Percentiles rank a stretch among this genome's conserved stretches.
phyloP scores from a whole-genome alignment of 1,140 invertebrate species.

The Trichoplusia ni region DNA sequence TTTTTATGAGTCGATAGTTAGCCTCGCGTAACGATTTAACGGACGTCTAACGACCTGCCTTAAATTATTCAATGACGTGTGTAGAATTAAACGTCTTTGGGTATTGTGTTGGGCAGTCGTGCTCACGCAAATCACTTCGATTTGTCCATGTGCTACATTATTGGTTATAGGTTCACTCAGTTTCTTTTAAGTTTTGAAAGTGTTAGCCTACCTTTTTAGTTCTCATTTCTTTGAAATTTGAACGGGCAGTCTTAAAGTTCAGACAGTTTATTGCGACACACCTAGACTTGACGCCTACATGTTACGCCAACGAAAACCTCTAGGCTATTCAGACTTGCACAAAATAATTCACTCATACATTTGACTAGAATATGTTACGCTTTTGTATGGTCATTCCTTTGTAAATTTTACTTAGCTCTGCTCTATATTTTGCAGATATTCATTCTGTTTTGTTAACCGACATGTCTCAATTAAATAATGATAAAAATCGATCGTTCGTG shows the following conservation, averaged over 20 bases:
- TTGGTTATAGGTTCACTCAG: too few relatives aligned
- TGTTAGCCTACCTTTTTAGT: neutral
- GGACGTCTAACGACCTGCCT: constrained; percentile 45
- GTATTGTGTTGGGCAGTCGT: neutral
- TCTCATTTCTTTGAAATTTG: neutral
- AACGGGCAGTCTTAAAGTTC: neutral
- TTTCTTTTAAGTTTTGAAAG: too few relatives aligned
- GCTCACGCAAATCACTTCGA: neutral
- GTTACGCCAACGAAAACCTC: neutral
- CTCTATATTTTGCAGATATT: neutral
- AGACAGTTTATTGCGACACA: neutral
- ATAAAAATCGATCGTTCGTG: neutral
- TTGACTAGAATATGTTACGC: neutral
- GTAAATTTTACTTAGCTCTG: neutral
- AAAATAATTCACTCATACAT: neutral
- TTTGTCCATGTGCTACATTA: neutral
- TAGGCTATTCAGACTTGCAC: neutral
- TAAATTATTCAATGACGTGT: constrained; percentile 38
- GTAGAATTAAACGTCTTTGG: constrained; percentile 5
- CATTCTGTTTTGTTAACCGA: neutral
- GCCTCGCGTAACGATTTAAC: constrained; percentile 48
- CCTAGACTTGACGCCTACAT: neutral
- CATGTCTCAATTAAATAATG: neutral
- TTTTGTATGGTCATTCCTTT: too few relatives aligned
- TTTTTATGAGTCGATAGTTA: constrained; percentile 39